Evolutionary conservation across 2,888 invertebrate species (phyloP).

Genomic region (Drosophila antonietae): DNA sequence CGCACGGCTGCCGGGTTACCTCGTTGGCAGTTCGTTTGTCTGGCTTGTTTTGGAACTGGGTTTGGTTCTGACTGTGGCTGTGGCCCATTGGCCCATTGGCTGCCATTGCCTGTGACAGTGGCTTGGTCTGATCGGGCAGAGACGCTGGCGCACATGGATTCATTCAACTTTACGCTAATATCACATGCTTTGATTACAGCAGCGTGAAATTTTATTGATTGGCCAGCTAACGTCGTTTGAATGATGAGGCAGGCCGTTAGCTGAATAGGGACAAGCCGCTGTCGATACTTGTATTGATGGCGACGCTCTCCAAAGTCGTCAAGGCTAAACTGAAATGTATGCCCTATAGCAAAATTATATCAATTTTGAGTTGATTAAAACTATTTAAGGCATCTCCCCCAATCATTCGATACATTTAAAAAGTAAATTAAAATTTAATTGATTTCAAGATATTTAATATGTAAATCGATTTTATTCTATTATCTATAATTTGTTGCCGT

Average conservation of each 20-base stretch:
- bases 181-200: conserved; percentile 83
- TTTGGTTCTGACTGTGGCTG: conserved; percentile 27
- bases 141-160: conserved; percentile 63
- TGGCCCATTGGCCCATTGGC: conserved; percentile 22
- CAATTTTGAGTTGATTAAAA: not conserved
- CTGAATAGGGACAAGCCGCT: conserved; percentile 19
- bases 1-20: conserved; percentile 32
- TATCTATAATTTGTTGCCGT: not conserved
- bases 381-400: not conserved
- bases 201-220: conserved; percentile 84
- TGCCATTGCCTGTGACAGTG: conserved; percentile 22
- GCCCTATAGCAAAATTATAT: not conserved
- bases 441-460: not conserved
- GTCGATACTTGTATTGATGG: conserved; percentile 18
- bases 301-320: not conserved
- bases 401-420: not conserved
- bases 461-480: not conserved
- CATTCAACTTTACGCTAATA: conserved; percentile 81
- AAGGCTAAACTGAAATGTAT: not conserved
- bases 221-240: conserved; percentile 73
- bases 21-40: conserved; percentile 23
- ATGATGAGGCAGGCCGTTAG: conserved; percentile 51
- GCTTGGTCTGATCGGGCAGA: conserved; percentile 43
- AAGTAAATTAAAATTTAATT: not conserved
- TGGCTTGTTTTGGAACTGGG: conserved; percentile 24